A percentile compares a stretch with the other conserved stretches of the same genome.
Evolutionary conservation across 64 coral and sea anemone species (phyloP).

Genomic region (Stylophora pistillata): DNA sequence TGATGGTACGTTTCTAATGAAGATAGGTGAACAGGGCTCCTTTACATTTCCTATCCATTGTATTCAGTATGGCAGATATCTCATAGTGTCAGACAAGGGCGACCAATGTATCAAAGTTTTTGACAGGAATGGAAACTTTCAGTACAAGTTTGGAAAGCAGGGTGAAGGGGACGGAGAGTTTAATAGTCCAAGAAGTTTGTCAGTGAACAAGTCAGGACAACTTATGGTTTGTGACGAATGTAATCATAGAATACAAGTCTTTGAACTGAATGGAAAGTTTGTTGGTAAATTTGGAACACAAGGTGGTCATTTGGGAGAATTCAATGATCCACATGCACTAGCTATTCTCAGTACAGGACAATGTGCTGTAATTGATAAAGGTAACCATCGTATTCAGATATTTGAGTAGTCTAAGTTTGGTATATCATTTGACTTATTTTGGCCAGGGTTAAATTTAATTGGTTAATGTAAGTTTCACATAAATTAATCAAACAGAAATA

Average conservation of each 20-base stretch:
- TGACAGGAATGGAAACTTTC: conserved; percentile 36
- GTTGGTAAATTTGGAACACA: conserved; percentile 63
- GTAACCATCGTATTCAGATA: too few relatives aligned
- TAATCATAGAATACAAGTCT: conserved; percentile 57
- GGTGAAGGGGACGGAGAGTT: conserved; percentile 34
- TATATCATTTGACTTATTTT: too few relatives aligned
- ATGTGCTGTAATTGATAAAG: too few relatives aligned
- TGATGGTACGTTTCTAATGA: too few relatives aligned
- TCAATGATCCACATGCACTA: not conserved
- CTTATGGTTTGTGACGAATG: conserved; percentile 67
- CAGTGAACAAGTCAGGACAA: conserved; percentile 51
- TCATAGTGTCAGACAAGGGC: conserved; percentile 18
- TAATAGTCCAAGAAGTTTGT: conserved; percentile 40
- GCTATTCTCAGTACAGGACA: too few relatives aligned
- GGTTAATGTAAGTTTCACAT: too few relatives aligned
- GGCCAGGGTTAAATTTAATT: too few relatives aligned
- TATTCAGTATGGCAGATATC: conserved; percentile 28
- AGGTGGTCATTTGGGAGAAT: not conserved
- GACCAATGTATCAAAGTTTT: conserved; percentile 58
- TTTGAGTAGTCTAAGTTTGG: too few relatives aligned
- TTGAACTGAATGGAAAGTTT: conserved; percentile 56
- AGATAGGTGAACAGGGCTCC: too few relatives aligned
- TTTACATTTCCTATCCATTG: too few relatives aligned
- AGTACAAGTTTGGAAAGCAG: conserved; percentile 16
- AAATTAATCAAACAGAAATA: too few relatives aligned